Conservation (phyloP, 2,797 vertebrate genomes). For the Fistularia commersonii region DNA sequence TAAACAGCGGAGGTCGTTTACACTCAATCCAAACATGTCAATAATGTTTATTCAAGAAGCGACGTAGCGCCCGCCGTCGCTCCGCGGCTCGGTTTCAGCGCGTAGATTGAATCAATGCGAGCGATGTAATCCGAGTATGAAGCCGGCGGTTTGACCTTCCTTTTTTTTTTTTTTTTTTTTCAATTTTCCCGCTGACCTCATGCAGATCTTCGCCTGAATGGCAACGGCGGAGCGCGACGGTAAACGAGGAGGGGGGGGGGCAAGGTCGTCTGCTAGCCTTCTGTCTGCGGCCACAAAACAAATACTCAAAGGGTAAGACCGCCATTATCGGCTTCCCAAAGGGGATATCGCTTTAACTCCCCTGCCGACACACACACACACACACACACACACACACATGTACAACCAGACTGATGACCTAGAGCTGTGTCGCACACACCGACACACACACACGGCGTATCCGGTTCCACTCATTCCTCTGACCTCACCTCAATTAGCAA, state of each 20-base stretch:
- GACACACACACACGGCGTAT: slow-evolving; percentile 11
- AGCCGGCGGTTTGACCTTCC: slow-evolving; percentile 41
- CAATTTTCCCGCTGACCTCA: slow-evolving; percentile 50
- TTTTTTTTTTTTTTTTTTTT: no score
- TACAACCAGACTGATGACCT: slow-evolving; percentile 26
- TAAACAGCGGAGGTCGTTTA: slow-evolving; percentile 53
- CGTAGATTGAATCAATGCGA: slow-evolving; percentile 49
- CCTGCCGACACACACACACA: neutral
- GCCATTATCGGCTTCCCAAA: slow-evolving; percentile 54
- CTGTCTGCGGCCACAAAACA: slow-evolving; percentile 47
- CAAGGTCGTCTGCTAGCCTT: slow-evolving; percentile 66
- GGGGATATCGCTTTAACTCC: slow-evolving; percentile 53
- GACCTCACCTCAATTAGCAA: slow-evolving; percentile 67
- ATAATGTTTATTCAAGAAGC: slow-evolving; percentile 60
- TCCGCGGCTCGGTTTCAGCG: slow-evolving; percentile 42
- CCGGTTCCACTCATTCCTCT: slow-evolving; percentile 35
- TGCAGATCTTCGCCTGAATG: slow-evolving; percentile 46
- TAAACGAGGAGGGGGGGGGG: slow-evolving; percentile 40
- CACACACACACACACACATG: slow-evolving; percentile 21
- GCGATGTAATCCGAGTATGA: slow-evolving; percentile 50
- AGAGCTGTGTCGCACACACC: slow-evolving; percentile 24
- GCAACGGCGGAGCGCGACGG: slow-evolving; percentile 42
- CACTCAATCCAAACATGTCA: slow-evolving; percentile 61
- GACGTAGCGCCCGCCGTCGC: slow-evolving; percentile 7
- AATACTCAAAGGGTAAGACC: slow-evolving; percentile 47